phyloP scores from a whole-genome alignment of 2,797 vertebrate species.

The Mionectes olivaceus region DNA sequence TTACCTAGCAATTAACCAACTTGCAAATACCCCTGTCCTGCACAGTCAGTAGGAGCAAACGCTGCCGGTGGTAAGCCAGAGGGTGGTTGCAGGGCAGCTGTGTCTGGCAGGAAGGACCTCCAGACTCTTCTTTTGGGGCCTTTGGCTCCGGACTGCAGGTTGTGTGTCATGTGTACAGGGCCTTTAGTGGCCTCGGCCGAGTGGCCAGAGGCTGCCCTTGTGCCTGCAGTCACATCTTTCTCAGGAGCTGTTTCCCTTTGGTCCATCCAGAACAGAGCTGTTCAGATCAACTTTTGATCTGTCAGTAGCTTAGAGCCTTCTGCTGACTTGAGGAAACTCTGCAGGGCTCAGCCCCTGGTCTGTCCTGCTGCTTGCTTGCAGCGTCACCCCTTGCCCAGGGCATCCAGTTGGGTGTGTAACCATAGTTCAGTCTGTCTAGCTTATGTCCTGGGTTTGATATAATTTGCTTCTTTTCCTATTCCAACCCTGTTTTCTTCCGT shows the following conservation, averaged over 20 bases:
- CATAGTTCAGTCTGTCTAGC: background rate
- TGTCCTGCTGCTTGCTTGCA: background rate
- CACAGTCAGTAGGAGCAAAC: fast-evolving
- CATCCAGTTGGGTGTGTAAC: background rate
- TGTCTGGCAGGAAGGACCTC: background rate
- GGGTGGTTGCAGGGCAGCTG: background rate
- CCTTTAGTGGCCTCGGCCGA: background rate
- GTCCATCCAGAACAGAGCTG: background rate
- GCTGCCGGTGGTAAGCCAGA: fast-evolving
- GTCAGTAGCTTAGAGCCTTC: background rate
- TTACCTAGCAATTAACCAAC: background rate
- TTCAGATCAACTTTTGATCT: background rate
- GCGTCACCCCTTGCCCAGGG: background rate
- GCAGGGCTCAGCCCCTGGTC: background rate
- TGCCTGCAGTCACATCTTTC: background rate
- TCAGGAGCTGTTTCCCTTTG: fast-evolving
- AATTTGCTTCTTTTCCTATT: background rate
- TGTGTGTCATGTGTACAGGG: fast-evolving
- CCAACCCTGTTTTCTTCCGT: background rate
- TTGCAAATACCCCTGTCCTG: background rate
- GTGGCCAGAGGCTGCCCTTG: background rate
- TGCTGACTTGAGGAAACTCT: background rate
- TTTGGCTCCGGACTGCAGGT: background rate
- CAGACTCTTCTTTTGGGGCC: background rate
- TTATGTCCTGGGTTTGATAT: background rate